A percentile compares a stretch with the other conserved stretches of the same genome.
These are phyloP conservation scores for Schrankia costaestrigalis DNA, from an alignment of 2,888 invertebrate genomes.

Conservation along the genomic window DNA sequence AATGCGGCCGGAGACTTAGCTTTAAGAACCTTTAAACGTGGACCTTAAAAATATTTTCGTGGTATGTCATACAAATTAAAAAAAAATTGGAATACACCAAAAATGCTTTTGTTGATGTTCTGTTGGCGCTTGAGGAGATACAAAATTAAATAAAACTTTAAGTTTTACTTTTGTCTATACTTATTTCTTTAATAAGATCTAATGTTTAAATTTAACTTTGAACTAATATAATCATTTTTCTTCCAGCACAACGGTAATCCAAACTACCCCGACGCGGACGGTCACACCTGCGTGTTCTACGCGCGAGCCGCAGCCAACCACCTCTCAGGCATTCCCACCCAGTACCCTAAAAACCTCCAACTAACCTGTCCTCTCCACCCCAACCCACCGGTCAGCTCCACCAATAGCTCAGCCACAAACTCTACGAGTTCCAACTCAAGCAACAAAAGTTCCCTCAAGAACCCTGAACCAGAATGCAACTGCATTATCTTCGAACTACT, in stretches of 20 bases:
- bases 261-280: slow-evolving; percentile 87
- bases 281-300: slow-evolving; percentile 76
- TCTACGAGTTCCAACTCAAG: slow-evolving; percentile 53
- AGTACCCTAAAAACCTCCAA: slow-evolving; percentile 61
- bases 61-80: too few relatives aligned
- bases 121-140: too few relatives aligned
- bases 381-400: slow-evolving; percentile 39
- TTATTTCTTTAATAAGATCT: too few relatives aligned
- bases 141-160: too few relatives aligned
- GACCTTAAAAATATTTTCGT: too few relatives aligned
- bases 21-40: too few relatives aligned
- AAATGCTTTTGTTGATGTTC: too few relatives aligned
- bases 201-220: too few relatives aligned
- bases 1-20: too few relatives aligned
- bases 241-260: slow-evolving; percentile 96
- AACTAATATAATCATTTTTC: slow-evolving; percentile 1
- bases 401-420: slow-evolving; percentile 42
- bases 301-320: slow-evolving; percentile 76
- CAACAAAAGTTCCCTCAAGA: slow-evolving; percentile 50
- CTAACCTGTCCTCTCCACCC: slow-evolving; percentile 68
- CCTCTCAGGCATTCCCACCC: slow-evolving; percentile 66
- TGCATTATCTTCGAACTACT: slow-evolving; percentile 71
- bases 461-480: slow-evolving; percentile 70
- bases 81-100: too few relatives aligned
- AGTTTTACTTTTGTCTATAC: too few relatives aligned